Evolutionary conservation across 2,888 invertebrate genomes (phyloP), one percentile per base, ranked within the genome.

Genomic region (Rhogogaster chlorosoma): DNA sequence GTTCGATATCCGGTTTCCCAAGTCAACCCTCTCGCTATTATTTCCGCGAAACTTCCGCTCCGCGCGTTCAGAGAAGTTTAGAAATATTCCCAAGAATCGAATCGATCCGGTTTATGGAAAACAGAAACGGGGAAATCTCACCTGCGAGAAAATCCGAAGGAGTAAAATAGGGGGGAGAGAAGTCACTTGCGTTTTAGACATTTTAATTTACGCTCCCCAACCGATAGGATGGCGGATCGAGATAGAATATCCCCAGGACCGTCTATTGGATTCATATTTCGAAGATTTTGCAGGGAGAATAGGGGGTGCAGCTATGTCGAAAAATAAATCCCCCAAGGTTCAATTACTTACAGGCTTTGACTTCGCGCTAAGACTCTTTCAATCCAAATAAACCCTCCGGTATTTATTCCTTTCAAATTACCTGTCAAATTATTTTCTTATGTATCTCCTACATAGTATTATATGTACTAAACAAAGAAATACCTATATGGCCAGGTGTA

Each of bases 191-290:
- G 87, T 86, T 84, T 88, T 89, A 89, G 90, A 92, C 89, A 89
- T 91, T 91, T 92, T 91, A 92, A 91, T 92, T 91, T 90, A 91
- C 90, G 90, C 88, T 88, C 88, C 89, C 87, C 86, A 86, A 86
- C 86, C 86, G 89, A 88, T 89, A 89, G 88, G 89, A 89, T 89
- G 89, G 88, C 89, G 88, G 86, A 86, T 84, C 85, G 78, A 67
- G 85, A 53, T 85, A 83, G 77, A 77, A 85, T 67, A 83, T 86
- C 83, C 36, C 84, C 87, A 38, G 38, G 38, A 61, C 85, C 78
- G 84, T 85, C 78, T 73, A 84, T 88, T 70, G 85, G 86, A 88
- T 88, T 87, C 86, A 87, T 87, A 88, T 87, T 88, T 87, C 86
- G 86, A 85, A 80, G 57, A 80, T 22, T 80, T 49, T 80, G 36